Percentiles rank a stretch among this genome's conserved stretches.
phyloP scores from a whole-genome alignment of 2,888 invertebrate species.

The Tanytarsus gracilentus region DNA sequence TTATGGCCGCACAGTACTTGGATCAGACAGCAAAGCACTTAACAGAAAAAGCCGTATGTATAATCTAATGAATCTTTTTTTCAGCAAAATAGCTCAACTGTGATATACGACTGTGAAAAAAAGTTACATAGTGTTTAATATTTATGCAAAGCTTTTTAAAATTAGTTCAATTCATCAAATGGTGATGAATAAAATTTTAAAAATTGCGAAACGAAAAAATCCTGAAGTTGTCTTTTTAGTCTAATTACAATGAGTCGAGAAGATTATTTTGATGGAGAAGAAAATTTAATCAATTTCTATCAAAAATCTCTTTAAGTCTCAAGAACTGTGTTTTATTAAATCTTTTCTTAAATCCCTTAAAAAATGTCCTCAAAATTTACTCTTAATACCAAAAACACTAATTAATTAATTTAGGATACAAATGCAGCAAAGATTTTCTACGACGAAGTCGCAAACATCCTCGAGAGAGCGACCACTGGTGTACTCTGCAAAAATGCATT shows the following conservation, averaged over 20 bases:
- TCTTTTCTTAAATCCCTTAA: background rate
- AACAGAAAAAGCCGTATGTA: constrained; percentile 83
- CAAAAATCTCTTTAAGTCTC: no score
- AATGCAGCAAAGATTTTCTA: constrained; percentile 86
- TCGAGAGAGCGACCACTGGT: constrained; percentile 86
- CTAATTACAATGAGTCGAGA: no score
- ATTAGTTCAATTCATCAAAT: no score
- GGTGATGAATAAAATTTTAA: no score
- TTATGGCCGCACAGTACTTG: constrained; percentile 94
- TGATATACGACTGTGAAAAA: background rate
- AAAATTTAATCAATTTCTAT: no score
- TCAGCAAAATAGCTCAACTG: background rate
- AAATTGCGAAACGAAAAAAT: no score
- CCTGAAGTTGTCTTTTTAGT: no score
- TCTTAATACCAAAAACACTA: background rate
- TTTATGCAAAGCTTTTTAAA: no score
- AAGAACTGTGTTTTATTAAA: constrained; percentile 30
- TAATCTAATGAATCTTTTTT: background rate
- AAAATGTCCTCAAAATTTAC: background rate
- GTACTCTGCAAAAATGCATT: constrained; percentile 85
- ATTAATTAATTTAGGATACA: constrained; percentile 58
- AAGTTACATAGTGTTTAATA: no score
- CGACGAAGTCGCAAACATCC: constrained; percentile 90
- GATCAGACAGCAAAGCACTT: constrained; percentile 90
- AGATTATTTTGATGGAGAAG: no score